Evolutionary conservation across 92 coral and sea anemone species (phyloP), one percentile per base, ranked within the genome.

Genomic region (Phenganax subtilis): DNA sequence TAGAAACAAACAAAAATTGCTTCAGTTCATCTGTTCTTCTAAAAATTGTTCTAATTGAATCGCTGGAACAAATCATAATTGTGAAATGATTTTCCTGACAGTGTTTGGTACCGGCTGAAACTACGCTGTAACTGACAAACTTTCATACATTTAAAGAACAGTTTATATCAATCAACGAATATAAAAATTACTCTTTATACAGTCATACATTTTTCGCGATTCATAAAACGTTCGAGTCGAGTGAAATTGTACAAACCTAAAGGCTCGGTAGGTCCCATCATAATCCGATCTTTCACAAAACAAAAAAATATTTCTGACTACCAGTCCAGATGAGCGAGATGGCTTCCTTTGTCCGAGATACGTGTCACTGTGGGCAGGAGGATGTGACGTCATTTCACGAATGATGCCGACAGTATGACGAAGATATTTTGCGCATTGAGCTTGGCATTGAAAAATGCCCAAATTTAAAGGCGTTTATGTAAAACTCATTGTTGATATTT

Each of bases 181-280:
- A 6, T 0, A 12, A 64, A 20, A 64, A 20, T 20, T 17, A 64
- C 37, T 59, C 10, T 64, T 20, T 64, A 64, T 14, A 37, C 11
- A 14, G 11, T 29, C 52, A 30, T 68, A 30, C 29, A 68, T 68
- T 37, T 16, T 68, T 68, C 10, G 47, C 2, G 47, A 30, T 30
- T 37, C 54, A 30, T 29, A 9, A 30, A 1, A 61, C 67, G 73
- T 68, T 30, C 11, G 7, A 68, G 53, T 17, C 27, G 27, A 68
- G 47, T 12, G 17, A 30, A 37, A 68, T 2, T 68, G 17, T 65
- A 79, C 83, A 51, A 60, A 79, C 83, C 83, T 20, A 79, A 54
- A 63, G 73, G 73, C 69, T 79, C 83, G 73, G 83, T 79, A n/a
- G 83, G 83, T 63, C 83, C 83, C 83, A 79, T 79, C 83, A 79